Evolutionary conservation across 2,797 vertebrate genomes (phyloP), one percentile per base, ranked within the genome.

Genomic region (Melanotaenia maccullochi): DNA sequence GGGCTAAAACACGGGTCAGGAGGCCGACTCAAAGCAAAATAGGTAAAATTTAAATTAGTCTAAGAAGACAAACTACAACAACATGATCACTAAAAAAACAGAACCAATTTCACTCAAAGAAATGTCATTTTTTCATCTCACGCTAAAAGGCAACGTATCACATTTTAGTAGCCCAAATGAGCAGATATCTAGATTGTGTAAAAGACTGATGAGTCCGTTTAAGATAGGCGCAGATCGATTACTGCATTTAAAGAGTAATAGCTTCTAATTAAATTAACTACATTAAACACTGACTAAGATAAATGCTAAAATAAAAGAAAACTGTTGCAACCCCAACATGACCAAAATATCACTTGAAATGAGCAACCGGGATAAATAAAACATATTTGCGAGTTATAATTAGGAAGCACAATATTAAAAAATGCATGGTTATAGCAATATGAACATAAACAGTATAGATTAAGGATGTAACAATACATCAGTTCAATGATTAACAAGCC

Each of bases 1-100:
- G 57, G 73, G 58, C 20, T 1, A 13, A 24, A 36, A 32, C 65
- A 32, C 1, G 33, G 85, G 73, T 89, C 62, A 55, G 83, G 76
- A 71, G 63, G 82, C 73, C 80, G 76, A 82, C 83, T 73, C 44
- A 62, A 51, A 65, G 81, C 70, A 64, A 83, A 86, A 61, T 8
- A 32, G 62, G 55, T 57, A 67, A 61, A 78, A 87, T 90, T 69
- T 52, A 82, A 83, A 90, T 54, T 24, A 28, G 24, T 59, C 52
- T n/a, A 86, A 81, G 71, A 47, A 62, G 54, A 65, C 35, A 59
- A 5, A 47, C 32, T 16, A 24, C 9, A 5, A 28, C 14, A 65
- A 44, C 18, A 5, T 20, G 42, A 44, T 20, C 16, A 20, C 18
- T 20, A 18, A 44, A 20, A 28, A 28, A 28, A 28, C 42, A 42